Evolutionary conservation across 1,140 invertebrate species (phyloP).

Genomic region (Pseudobourletiella spinata): DNA sequence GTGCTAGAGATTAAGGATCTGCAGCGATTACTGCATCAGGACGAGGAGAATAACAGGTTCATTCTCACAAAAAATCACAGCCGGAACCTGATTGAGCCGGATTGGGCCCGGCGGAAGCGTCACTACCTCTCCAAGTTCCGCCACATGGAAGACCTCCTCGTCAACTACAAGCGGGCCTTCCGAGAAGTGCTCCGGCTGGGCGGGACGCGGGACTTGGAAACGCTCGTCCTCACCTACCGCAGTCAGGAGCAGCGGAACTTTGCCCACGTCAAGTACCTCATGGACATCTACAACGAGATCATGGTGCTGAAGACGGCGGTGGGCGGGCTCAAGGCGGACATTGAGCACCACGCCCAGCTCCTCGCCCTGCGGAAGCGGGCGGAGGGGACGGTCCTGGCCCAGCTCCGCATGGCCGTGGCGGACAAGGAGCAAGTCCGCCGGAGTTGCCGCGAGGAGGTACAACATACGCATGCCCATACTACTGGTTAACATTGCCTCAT

Average conservation of each 20-base stretch:
- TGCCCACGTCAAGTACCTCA: neutral
- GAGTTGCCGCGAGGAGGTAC: neutral
- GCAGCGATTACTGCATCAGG: neutral
- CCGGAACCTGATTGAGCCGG: neutral
- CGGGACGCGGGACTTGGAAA: neutral
- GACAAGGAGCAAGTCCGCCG: neutral
- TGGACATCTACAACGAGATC: conserved; percentile 1
- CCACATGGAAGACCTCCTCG: neutral
- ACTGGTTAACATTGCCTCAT: no score
- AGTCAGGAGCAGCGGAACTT: neutral
- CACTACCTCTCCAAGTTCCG: neutral
- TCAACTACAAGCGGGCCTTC: neutral
- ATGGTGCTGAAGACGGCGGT: neutral
- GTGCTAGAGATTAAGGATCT: neutral
- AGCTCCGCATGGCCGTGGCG: neutral
- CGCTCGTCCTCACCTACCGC: neutral
- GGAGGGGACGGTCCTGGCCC: neutral
- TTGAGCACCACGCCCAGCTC: neutral
- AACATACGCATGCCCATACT: no score
- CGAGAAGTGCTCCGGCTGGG: neutral
- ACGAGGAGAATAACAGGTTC: neutral
- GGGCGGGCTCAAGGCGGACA: neutral
- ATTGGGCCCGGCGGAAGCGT: neutral
- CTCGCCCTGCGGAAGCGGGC: neutral
- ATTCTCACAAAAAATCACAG: neutral